Conservation (phyloP, 35 echinoderm and acorn worm species). For the Diadema setosum region DNA sequence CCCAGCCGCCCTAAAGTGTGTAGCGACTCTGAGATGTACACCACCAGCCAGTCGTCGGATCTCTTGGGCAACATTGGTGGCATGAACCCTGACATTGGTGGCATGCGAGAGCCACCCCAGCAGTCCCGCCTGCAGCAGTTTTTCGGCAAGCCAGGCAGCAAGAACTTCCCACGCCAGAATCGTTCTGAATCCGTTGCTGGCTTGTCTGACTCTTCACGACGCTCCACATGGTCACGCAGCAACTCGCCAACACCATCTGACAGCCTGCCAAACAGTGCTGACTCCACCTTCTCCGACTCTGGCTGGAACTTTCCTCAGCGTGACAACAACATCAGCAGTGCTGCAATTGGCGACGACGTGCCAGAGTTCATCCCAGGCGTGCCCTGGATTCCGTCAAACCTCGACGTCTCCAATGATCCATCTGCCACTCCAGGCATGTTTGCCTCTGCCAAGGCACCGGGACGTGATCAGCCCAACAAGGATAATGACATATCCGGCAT, state of each 20-base stretch:
- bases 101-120: conserved; percentile 56
- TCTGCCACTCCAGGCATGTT: conserved; percentile 95
- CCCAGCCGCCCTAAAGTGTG: conserved; percentile 23
- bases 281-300: conserved; percentile 87
- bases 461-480: conserved; percentile 2
- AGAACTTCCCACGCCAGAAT: conserved; percentile 36
- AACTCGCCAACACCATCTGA: conserved; percentile 88
- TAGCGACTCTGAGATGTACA: conserved; percentile 69
- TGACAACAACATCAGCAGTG: background rate
- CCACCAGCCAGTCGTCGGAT: conserved; percentile 5
- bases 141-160: conserved; percentile 51
- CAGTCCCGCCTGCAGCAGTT: conserved; percentile 90
- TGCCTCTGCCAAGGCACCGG: conserved; percentile 44
- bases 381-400: conserved; percentile 90
- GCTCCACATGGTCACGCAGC: conserved; percentile 78
- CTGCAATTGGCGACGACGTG: conserved; percentile 49
- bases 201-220: conserved; percentile 41
- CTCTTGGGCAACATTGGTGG: conserved; percentile 8
- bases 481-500: conserved; percentile 90
- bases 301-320: conserved; percentile 69
- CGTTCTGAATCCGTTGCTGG: conserved; percentile 35
- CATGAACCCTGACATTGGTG: conserved; percentile 54
- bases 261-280: conserved; percentile 74
- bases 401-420: conserved; percentile 92
- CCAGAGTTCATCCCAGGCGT: conserved; percentile 99